Conservation (phyloP, 2,113 vertebrate genomes). For the Clupea harengus region DNA sequence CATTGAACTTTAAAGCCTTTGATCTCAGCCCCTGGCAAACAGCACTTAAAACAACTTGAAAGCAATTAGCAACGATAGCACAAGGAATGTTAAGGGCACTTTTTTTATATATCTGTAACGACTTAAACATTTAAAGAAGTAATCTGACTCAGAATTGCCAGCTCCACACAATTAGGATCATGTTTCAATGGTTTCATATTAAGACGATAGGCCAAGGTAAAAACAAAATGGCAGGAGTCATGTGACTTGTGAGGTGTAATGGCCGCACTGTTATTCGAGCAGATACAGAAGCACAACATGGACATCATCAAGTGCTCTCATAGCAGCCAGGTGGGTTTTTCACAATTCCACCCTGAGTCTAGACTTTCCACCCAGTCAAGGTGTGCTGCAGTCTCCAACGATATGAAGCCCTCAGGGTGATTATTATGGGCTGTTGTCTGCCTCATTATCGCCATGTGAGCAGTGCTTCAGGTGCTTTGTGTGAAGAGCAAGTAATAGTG, state of each 20-base stretch:
- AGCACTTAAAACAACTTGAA: slow-evolving; percentile 34
- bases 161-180: too few species aligned
- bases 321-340: not conserved
- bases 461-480: not conserved
- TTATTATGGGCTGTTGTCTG: slow-evolving; percentile 1
- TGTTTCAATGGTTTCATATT: not conserved
- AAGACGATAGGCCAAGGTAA: not conserved
- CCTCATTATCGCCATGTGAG: not conserved
- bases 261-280: too few species aligned
- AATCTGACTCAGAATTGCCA: not conserved
- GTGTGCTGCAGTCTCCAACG: not conserved
- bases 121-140: not conserved
- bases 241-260: too few species aligned
- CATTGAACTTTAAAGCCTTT: too few species aligned
- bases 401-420: not conserved
- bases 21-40: slow-evolving; percentile 26
- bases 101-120: not conserved
- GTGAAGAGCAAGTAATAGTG: not conserved
- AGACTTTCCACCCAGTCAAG: not conserved
- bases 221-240: not conserved
- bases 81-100: not conserved
- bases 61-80: slow-evolving; percentile 38
- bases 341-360: not conserved
- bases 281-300: not conserved
- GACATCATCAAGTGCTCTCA: not conserved